Evolutionary conservation across 2,113 vertebrate species (phyloP).

Genomic region (Caloenas nicobarica): DNA sequence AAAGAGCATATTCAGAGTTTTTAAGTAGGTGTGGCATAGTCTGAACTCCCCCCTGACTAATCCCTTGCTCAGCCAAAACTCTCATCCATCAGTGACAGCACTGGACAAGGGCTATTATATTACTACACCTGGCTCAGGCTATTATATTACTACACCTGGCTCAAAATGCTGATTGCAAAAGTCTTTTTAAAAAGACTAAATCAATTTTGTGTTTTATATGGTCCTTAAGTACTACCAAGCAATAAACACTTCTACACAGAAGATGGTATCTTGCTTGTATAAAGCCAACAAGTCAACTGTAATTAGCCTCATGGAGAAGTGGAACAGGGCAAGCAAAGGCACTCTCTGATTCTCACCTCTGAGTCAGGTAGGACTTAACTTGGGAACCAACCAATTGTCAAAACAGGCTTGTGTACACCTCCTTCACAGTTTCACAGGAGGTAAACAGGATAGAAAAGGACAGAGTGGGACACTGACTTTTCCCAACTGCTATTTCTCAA

Average conservation of each 20-base stretch:
- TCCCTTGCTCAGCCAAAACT: conserved; percentile 6
- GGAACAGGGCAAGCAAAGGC: neutral
- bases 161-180: neutral
- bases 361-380: neutral
- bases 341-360: neutral
- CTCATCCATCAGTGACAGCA: neutral
- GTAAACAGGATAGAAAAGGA: neutral
- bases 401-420: neutral
- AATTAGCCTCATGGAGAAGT: neutral
- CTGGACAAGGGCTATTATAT: neutral
- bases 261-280: neutral
- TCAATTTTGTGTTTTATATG: neutral
- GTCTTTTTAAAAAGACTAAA: neutral
- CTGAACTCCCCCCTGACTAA: conserved; percentile 24
- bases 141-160: neutral
- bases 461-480: neutral
- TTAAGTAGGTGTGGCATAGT: neutral
- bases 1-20: conserved; percentile 42
- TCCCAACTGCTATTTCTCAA: conserved; percentile 1
- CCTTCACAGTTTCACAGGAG: neutral
- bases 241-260: neutral
- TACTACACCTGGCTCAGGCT: neutral
- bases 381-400: neutral
- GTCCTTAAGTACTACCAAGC: neutral
- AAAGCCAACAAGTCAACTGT: neutral